These are phyloP conservation scores for Pachliopta kotzebuea DNA, from an alignment of 2,888 invertebrate species.

Conservation along the genomic window DNA sequence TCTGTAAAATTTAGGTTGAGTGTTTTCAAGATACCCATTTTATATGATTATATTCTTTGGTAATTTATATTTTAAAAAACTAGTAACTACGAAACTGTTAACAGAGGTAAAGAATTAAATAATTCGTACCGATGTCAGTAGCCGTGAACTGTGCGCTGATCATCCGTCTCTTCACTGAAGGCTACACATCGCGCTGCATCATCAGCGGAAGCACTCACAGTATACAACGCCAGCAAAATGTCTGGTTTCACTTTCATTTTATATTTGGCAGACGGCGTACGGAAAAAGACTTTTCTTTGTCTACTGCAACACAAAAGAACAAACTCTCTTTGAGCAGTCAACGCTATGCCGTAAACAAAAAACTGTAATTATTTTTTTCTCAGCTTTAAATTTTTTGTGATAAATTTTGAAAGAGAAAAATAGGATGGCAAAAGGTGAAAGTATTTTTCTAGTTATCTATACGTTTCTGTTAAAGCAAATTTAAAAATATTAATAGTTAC, in stretches of 20 bases:
- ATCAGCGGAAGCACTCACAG: conserved; percentile 27
- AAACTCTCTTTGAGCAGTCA: neutral
- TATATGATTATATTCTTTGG: neutral
- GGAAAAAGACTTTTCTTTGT: conserved; percentile 24
- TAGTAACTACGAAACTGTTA: neutral
- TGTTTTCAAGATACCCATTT: neutral
- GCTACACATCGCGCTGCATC: conserved; percentile 38
- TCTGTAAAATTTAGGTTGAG: conserved; percentile 31
- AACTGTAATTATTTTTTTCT: conserved; percentile 6
- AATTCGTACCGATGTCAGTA: conserved; percentile 65
- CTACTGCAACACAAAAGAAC: conserved; percentile 19
- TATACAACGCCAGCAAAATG: conserved; percentile 27
- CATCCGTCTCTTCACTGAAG: conserved; percentile 54
- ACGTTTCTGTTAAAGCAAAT: neutral
- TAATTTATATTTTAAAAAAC: neutral
- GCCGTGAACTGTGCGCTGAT: conserved; percentile 61
- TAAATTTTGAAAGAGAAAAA: neutral
- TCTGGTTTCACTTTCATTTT: conserved; percentile 35
- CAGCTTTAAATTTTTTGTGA: conserved; percentile 1
- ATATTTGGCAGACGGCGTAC: conserved; percentile 27
- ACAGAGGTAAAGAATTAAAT: conserved; percentile 50
- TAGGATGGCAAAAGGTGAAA: neutral
- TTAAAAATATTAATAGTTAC: too few species aligned
- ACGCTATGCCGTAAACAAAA: conserved; percentile 16
- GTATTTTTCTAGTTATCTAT: neutral